These are phyloP conservation scores for Lemur catta DNA, from an alignment of 2,797 vertebrate genomes.

Conservation along the genomic window DNA sequence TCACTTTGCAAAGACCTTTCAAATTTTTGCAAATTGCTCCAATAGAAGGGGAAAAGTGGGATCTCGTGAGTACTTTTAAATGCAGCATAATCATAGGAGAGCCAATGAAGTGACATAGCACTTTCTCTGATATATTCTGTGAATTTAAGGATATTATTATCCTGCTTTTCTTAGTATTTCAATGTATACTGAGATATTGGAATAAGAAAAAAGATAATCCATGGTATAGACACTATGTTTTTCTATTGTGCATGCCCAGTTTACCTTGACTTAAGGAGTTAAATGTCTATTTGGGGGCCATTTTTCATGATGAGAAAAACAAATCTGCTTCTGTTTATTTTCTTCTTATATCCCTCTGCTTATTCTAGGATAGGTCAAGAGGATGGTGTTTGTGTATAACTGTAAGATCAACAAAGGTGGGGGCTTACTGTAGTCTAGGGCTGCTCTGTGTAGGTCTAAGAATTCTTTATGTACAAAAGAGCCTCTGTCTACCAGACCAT, in stretches of 20 bases:
- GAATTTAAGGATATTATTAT: not conserved
- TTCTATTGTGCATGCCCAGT: not conserved
- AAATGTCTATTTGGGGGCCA: not conserved
- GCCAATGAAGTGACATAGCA: not conserved
- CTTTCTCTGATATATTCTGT: not conserved
- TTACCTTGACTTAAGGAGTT: not conserved
- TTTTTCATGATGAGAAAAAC: not conserved
- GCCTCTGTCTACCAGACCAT: not conserved
- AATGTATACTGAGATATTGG: not conserved
- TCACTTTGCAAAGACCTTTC: slow-evolving; percentile 18
- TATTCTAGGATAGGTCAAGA: not conserved
- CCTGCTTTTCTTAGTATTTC: not conserved
- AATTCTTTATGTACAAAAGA: not conserved
- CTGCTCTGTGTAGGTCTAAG: not conserved
- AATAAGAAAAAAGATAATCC: not conserved
- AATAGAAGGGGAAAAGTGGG: not conserved
- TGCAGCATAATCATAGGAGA: not conserved
- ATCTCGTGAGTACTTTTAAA: not conserved
- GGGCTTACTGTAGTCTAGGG: not conserved
- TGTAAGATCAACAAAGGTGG: not conserved
- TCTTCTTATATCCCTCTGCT: not conserved
- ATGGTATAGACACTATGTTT: not conserved
- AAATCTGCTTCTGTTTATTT: not conserved
- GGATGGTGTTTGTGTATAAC: not conserved
- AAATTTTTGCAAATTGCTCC: not conserved